These are phyloP conservation scores for Ectobius pallidus DNA, from an alignment of 2,888 invertebrate species.

Conservation along the genomic window DNA sequence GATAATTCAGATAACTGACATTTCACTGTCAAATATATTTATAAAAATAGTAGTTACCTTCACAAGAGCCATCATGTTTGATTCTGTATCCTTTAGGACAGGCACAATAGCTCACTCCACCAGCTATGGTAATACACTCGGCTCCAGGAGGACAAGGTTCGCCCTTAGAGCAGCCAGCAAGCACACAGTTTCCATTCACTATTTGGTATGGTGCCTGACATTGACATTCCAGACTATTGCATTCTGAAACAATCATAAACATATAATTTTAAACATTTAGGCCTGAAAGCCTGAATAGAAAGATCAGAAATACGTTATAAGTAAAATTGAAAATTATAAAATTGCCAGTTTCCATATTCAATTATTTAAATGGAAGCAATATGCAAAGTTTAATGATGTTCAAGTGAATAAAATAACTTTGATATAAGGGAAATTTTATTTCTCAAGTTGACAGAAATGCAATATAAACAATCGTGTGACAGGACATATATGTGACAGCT, in stretches of 20 bases:
- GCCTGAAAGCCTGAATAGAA: neutral
- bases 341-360: neutral
- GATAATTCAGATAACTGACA: no score
- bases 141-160: conserved; percentile 85
- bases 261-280: no score
- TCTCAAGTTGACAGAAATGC: no score
- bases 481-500: no score
- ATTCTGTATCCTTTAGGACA: conserved; percentile 87
- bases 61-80: conserved; percentile 78
- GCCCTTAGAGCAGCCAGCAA: conserved; percentile 81
- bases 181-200: conserved; percentile 80
- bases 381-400: no score
- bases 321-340: neutral
- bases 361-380: no score
- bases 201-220: conserved; percentile 88
- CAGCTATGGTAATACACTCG: conserved; percentile 88
- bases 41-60: no score
- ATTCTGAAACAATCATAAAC: no score
- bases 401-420: no score
- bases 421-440: no score
- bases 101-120: conserved; percentile 90
- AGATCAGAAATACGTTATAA: neutral
- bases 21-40: no score
- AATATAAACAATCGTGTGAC: no score
- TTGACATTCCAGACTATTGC: conserved; percentile 81